phyloP scores from a whole-genome alignment of 1,140 invertebrate species.

The Ceratosolen solmsi region DNA sequence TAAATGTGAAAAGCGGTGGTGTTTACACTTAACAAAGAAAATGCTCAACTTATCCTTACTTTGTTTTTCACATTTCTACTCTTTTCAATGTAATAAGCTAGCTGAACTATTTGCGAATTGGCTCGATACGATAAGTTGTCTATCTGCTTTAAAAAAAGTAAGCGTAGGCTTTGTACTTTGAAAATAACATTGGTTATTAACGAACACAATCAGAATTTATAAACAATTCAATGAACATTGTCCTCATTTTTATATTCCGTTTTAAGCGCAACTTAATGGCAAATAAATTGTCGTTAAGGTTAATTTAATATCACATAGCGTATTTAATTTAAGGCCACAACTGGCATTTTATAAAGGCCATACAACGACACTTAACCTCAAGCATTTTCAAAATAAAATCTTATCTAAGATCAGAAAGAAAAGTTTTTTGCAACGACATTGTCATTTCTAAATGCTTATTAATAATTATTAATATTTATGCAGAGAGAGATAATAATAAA shows the following conservation, averaged over 20 bases:
- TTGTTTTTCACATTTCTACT: constrained; percentile 27
- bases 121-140: constrained; percentile 7
- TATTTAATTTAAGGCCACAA: too few species aligned
- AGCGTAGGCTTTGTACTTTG: neutral
- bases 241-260: neutral
- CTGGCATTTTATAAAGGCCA: too few species aligned
- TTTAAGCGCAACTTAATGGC: too few species aligned
- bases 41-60: constrained; percentile 23
- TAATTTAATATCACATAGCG: too few species aligned
- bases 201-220: constrained; percentile 46
- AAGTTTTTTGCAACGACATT: too few species aligned
- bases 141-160: constrained; percentile 28
- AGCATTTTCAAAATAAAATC: too few species aligned
- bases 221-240: constrained; percentile 44
- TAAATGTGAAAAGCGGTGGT: constrained; percentile 6
- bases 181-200: constrained; percentile 24
- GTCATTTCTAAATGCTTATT: too few species aligned
- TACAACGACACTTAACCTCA: too few species aligned
- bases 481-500: too few species aligned
- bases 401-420: too few species aligned
- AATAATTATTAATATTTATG: too few species aligned
- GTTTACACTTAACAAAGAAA: neutral
- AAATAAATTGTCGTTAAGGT: too few species aligned
- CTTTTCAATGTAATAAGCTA: constrained; percentile 8
- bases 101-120: constrained; percentile 42